These are phyloP conservation scores for Brassicogethes aeneus DNA, from an alignment of 2,888 invertebrate genomes.

Conservation along the genomic window DNA sequence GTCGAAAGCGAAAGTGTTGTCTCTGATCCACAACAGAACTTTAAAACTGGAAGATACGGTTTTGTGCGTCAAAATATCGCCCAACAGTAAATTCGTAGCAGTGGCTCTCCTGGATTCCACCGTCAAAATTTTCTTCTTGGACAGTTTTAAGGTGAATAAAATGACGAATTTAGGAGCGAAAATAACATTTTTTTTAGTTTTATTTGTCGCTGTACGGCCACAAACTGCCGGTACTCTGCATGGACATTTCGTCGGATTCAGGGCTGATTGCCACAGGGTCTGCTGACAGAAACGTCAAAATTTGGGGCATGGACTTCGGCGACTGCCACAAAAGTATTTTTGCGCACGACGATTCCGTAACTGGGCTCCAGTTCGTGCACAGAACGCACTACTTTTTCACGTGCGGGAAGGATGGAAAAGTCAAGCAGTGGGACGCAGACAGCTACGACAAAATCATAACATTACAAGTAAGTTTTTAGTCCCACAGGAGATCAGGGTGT, in stretches of 20 bases:
- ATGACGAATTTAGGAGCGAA: slow-evolving; percentile 4
- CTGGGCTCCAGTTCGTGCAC: slow-evolving; percentile 80
- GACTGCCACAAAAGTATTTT: slow-evolving; percentile 93
- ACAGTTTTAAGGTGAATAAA: slow-evolving; percentile 75
- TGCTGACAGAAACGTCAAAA: slow-evolving; percentile 89
- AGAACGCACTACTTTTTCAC: slow-evolving; percentile 91
- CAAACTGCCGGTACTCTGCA: slow-evolving; percentile 83
- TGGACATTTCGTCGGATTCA: slow-evolving; percentile 89
- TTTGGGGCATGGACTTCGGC: slow-evolving; percentile 99
- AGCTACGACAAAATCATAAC: slow-evolving; percentile 85
- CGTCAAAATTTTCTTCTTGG: slow-evolving; percentile 90
- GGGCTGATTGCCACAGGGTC: slow-evolving; percentile 87
- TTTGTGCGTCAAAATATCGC: slow-evolving; percentile 71
- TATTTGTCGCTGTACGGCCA: slow-evolving; percentile 94
- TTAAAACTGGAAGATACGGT: slow-evolving; percentile 84
- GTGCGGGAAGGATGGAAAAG: slow-evolving; percentile 84
- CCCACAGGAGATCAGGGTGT: too few species aligned
- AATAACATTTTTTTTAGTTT: slow-evolving; percentile 66
- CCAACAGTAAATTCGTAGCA: slow-evolving; percentile 80
- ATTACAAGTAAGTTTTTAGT: slow-evolving; percentile 51
- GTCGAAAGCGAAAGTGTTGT: slow-evolving; percentile 60
- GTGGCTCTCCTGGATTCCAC: slow-evolving; percentile 88
- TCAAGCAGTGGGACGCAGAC: slow-evolving; percentile 97
- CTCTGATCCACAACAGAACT: slow-evolving; percentile 70
- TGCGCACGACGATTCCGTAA: slow-evolving; percentile 94